Percentiles rank a stretch among this genome's conserved stretches.
These are phyloP conservation scores for Planococcus citri DNA, from an alignment of 1,140 invertebrate genomes.

Conservation along the genomic window DNA sequence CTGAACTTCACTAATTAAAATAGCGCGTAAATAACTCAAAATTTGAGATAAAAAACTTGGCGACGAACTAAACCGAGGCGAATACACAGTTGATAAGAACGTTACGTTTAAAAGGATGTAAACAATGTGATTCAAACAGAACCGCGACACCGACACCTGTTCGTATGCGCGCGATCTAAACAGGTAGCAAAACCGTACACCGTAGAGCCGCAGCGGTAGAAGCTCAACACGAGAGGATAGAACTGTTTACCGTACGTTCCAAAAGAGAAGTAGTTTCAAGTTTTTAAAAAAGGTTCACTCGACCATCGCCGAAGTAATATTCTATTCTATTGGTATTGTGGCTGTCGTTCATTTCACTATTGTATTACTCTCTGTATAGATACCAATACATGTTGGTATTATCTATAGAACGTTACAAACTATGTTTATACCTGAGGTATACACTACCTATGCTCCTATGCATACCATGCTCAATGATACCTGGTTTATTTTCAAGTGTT, in stretches of 20 bases:
- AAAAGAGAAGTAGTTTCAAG: constrained; percentile 7
- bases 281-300: constrained; percentile 7
- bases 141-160: constrained; percentile 4
- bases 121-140: neutral
- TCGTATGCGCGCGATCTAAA: neutral
- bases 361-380: neutral
- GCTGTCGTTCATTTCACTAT: neutral
- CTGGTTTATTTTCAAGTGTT: too few species aligned
- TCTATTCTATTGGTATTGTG: too few species aligned
- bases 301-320: neutral
- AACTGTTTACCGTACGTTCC: neutral
- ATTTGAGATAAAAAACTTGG: neutral
- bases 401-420: too few species aligned
- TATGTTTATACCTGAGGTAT: too few species aligned
- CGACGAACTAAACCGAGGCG: neutral
- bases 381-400: neutral
- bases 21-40: neutral
- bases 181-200: neutral
- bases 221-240: neutral
- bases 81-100: neutral
- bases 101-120: neutral
- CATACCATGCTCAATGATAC: too few species aligned
- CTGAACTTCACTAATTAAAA: neutral
- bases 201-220: too few species aligned
- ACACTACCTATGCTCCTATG: too few species aligned